Evolutionary conservation across 2,113 vertebrate species (phyloP).

Genomic region (Chloroceryle aenea): DNA sequence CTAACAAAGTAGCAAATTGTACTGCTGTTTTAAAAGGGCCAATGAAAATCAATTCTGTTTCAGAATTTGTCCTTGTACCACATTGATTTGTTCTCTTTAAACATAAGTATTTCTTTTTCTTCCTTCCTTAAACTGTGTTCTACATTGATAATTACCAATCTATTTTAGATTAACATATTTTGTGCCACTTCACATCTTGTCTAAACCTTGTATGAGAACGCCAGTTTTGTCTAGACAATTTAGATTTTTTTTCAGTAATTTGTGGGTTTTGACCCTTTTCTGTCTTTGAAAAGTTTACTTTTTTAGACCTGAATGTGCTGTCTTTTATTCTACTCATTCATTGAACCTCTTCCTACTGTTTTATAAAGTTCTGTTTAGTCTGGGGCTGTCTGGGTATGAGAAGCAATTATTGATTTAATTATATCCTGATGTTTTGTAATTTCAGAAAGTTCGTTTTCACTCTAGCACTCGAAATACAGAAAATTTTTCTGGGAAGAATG

Average conservation of each 20-base stretch:
- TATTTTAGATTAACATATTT: background rate
- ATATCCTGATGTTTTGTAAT: constrained; percentile 10
- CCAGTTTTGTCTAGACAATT: background rate
- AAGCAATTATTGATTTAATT: background rate
- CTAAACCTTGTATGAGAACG: background rate
- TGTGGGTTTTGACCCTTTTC: background rate
- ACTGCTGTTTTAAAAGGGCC: background rate
- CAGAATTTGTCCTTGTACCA: background rate
- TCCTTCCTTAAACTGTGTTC: background rate
- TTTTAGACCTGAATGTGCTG: background rate
- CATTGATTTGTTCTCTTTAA: background rate
- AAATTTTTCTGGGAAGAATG: constrained; percentile 83
- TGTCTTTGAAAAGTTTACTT: background rate
- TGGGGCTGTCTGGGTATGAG: background rate
- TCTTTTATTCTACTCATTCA: background rate
- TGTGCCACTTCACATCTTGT: background rate
- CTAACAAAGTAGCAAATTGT: background rate
- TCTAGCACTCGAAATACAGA: constrained; percentile 82
- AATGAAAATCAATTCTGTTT: background rate
- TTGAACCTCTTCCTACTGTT: background rate
- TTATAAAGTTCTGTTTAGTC: background rate
- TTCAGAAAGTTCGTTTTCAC: constrained; percentile 87
- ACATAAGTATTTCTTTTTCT: background rate
- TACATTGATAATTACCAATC: background rate
- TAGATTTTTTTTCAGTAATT: background rate